Conservation (phyloP, 2,888 invertebrate genomes). For the Fissipunctia ypsillon region DNA sequence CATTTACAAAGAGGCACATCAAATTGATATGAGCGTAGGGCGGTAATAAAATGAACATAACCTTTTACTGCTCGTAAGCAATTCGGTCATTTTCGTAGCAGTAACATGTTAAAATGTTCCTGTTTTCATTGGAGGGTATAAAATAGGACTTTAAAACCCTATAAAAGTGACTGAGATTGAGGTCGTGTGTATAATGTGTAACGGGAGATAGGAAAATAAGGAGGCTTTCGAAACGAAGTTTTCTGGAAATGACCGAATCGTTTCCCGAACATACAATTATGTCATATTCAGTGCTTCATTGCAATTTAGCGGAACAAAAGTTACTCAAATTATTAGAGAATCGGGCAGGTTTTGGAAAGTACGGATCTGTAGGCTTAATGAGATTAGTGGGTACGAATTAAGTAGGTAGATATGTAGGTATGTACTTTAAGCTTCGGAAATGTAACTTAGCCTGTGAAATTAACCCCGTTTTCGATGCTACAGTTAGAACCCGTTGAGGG, state of each 20-base stretch:
- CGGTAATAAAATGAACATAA: conserved; percentile 76
- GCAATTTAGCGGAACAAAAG: conserved; percentile 1
- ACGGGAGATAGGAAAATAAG: conserved; percentile 18
- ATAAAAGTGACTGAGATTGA: conserved; percentile 72
- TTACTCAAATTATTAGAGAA: not conserved
- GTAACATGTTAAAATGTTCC: conserved; percentile 73
- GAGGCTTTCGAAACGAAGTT: conserved; percentile 1
- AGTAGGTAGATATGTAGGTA: not conserved
- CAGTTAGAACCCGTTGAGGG: conserved; percentile 11
- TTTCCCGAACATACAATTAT: not conserved
- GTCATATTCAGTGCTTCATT: not conserved
- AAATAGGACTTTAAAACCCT: conserved; percentile 74
- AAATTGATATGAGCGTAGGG: conserved; percentile 60
- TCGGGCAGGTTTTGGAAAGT: not conserved
- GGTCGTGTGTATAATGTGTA: conserved; percentile 65
- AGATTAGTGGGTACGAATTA: conserved; percentile 43
- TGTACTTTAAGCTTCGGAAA: conserved; percentile 21
- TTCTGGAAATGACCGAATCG: conserved; percentile 7
- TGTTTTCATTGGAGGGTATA: conserved; percentile 74
- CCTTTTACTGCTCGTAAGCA: conserved; percentile 73
- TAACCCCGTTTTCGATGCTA: conserved; percentile 27
- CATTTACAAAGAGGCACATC: conserved; percentile 49
- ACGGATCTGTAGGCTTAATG: not conserved
- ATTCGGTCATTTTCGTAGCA: conserved; percentile 73
- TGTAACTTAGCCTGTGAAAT: conserved; percentile 14